Conservation (phyloP, 1,140 invertebrate genomes). For the Cotesia chilonis region DNA sequence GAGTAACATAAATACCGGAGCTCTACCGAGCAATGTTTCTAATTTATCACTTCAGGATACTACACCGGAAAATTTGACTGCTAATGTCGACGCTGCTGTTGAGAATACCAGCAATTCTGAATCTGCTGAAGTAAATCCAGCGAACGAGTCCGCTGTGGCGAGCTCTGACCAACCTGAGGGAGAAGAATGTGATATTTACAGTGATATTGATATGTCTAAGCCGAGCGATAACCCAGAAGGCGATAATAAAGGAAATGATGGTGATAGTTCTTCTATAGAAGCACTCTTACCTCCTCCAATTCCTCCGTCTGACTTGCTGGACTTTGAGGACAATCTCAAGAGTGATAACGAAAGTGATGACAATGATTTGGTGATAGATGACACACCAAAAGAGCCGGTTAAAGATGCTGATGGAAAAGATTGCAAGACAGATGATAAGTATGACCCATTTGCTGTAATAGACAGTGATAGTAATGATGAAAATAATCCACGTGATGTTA, state of each 20-base stretch:
- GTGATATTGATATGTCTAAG: slow-evolving; percentile 56
- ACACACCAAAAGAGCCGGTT: slow-evolving; percentile 62
- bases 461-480: slow-evolving; percentile 62
- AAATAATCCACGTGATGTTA: slow-evolving; percentile 34
- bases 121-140: background rate
- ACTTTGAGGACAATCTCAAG: slow-evolving; percentile 63
- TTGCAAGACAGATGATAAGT: slow-evolving; percentile 70
- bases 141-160: background rate
- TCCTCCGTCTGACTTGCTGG: slow-evolving; percentile 65
- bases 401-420: slow-evolving; percentile 34
- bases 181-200: slow-evolving; percentile 61
- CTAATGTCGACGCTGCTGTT: background rate
- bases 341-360: slow-evolving; percentile 70
- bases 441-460: slow-evolving; percentile 70
- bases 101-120: slow-evolving; percentile 11
- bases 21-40: slow-evolving; percentile 26
- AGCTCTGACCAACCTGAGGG: slow-evolving; percentile 43
- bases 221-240: slow-evolving; percentile 43
- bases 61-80: background rate
- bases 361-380: slow-evolving; percentile 72
- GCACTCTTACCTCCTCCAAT: slow-evolving; percentile 65
- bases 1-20: slow-evolving; percentile 25
- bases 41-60: background rate
- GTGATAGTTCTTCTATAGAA: slow-evolving; percentile 32
- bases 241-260: slow-evolving; percentile 36